These are phyloP conservation scores for Macrosiphum euphorbiae DNA, from an alignment of 2,888 invertebrate genomes.

Conservation along the genomic window DNA sequence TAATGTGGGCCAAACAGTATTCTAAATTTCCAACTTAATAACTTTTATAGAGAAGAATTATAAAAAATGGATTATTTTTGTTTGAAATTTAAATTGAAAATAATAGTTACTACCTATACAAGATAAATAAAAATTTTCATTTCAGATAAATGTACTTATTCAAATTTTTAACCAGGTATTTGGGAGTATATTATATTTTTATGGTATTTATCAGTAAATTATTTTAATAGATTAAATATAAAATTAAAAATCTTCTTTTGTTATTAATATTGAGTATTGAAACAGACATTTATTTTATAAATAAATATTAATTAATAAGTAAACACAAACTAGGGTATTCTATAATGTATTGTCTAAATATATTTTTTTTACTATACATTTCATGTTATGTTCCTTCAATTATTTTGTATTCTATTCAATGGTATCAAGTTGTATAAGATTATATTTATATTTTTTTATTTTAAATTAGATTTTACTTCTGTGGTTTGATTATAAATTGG, in stretches of 20 bases:
- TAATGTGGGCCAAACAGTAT: constrained; percentile 31
- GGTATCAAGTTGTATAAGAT: not conserved
- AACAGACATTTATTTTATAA: not conserved
- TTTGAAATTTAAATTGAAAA: not conserved
- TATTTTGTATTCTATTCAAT: not conserved
- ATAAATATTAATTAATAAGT: not conserved
- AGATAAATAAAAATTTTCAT: not conserved
- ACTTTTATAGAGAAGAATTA: not conserved
- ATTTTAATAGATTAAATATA: not conserved
- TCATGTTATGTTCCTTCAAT: constrained; percentile 17
- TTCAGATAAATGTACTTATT: not conserved
- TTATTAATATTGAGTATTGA: not conserved
- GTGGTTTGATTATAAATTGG: not conserved
- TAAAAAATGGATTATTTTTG: not conserved
- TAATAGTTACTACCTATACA: not conserved
- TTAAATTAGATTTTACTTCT: not conserved
- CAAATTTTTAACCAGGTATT: constrained; percentile 1
- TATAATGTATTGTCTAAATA: not conserved
- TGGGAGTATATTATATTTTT: constrained; percentile 9
- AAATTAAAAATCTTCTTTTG: not conserved
- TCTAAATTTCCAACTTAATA: constrained; percentile 13
- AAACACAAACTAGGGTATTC: not conserved
- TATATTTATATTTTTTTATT: not conserved
- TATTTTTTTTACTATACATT: not conserved
- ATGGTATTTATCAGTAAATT: not conserved